Conservation (phyloP, 1,140 invertebrate species). For the Drosophila quadrilineata region DNA sequence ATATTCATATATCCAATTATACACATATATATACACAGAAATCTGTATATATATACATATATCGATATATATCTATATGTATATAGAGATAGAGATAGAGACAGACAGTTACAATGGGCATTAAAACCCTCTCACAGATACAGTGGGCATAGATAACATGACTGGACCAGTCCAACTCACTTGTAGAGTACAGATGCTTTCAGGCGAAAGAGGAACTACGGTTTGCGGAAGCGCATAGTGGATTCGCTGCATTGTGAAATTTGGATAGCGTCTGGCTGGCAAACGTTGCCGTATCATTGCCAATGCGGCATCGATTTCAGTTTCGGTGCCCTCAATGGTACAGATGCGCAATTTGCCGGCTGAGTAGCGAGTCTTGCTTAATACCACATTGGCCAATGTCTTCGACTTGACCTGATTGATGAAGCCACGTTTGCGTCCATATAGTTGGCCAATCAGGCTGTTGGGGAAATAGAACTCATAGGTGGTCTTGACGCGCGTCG, state of each 20-base stretch:
- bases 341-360: slow-evolving; percentile 89
- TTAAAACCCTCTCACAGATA: slow-evolving; percentile 17
- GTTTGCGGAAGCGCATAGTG: slow-evolving; percentile 83
- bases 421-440: slow-evolving; percentile 91
- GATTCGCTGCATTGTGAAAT: slow-evolving; percentile 90
- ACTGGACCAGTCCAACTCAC: slow-evolving; percentile 40
- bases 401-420: slow-evolving; percentile 90
- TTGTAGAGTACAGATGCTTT: slow-evolving; percentile 71
- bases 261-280: slow-evolving; percentile 89
- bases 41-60: background rate
- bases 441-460: slow-evolving; percentile 91
- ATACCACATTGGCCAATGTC: slow-evolving; percentile 88
- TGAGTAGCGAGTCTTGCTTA: slow-evolving; percentile 89
- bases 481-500: slow-evolving; percentile 55
- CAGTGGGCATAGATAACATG: slow-evolving; percentile 3
- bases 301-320: slow-evolving; percentile 90
- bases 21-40: no score
- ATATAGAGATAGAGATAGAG: background rate
- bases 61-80: background rate
- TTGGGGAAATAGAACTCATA: slow-evolving; percentile 92
- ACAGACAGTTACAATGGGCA: slow-evolving; percentile 12
- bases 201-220: slow-evolving; percentile 72
- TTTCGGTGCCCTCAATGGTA: slow-evolving; percentile 89
- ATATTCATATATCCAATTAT: no score
- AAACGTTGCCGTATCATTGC: slow-evolving; percentile 92